Evolutionary conservation across 2,888 invertebrate species (phyloP).

Genomic region (Cheilosia scutellata): DNA sequence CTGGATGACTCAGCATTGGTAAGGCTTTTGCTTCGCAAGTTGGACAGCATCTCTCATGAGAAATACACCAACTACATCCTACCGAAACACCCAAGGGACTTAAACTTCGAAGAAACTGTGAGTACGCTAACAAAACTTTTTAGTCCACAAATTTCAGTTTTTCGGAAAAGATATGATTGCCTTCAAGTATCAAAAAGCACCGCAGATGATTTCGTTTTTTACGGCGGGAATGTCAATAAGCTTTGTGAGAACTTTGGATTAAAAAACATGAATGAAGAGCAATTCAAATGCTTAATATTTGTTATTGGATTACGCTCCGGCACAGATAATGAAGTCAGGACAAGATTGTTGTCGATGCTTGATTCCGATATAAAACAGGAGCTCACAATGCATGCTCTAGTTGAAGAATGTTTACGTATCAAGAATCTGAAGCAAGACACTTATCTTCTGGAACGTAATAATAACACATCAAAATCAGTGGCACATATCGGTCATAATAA

Average conservation of each 20-base stretch:
- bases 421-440: constrained; percentile 1
- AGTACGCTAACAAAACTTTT: constrained; percentile 49
- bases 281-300: constrained; percentile 1
- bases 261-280: neutral
- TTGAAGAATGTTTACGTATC: neutral
- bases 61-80: constrained; percentile 43
- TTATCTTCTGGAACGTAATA: neutral
- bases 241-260: neutral
- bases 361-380: neutral
- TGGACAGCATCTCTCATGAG: constrained; percentile 42
- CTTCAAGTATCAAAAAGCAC: too few relatives aligned
- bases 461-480: neutral
- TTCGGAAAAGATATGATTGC: too few relatives aligned
- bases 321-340: neutral
- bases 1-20: neutral
- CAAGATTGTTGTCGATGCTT: neutral
- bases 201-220: too few relatives aligned
- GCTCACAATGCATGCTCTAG: neutral
- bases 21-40: constrained; percentile 53
- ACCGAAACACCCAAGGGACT: neutral
- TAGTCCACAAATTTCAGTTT: constrained; percentile 53
- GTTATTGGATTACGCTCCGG: neutral
- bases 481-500: neutral
- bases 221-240: neutral
- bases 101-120: neutral